phyloP scores from a whole-genome alignment of 2,113 vertebrate species.

The Plotosus lineatus region DNA sequence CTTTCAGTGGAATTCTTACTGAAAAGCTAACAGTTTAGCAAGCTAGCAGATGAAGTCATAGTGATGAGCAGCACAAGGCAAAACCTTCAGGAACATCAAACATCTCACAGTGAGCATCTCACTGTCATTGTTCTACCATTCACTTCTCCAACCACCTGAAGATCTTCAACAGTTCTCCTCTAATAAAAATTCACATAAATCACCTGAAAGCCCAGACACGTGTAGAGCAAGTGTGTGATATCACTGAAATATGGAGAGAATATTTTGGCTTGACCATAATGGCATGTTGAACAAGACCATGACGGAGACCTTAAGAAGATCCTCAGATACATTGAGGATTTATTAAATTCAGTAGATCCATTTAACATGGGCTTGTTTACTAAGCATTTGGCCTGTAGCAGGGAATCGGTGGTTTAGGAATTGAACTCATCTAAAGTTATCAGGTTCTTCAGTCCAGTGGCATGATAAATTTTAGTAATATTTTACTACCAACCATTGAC shows the following conservation, averaged over 20 bases:
- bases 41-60: background rate
- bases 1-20: too few species aligned
- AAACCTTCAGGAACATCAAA: background rate
- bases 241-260: background rate
- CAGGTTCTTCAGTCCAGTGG: background rate
- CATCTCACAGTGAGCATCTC: background rate
- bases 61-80: background rate
- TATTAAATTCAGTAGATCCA: background rate
- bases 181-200: background rate
- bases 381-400: background rate
- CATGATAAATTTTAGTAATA: background rate
- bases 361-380: background rate
- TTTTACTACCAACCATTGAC: background rate
- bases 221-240: too few species aligned
- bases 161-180: background rate
- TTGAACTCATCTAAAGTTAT: background rate
- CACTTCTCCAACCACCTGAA: background rate
- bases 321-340: background rate
- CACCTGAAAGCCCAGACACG: background rate
- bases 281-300: background rate
- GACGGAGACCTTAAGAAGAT: background rate
- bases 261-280: background rate
- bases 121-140: background rate
- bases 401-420: background rate
- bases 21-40: background rate